Conservation (phyloP, 2,888 invertebrate genomes). For the Stenoptilia bipunctidactyla region DNA sequence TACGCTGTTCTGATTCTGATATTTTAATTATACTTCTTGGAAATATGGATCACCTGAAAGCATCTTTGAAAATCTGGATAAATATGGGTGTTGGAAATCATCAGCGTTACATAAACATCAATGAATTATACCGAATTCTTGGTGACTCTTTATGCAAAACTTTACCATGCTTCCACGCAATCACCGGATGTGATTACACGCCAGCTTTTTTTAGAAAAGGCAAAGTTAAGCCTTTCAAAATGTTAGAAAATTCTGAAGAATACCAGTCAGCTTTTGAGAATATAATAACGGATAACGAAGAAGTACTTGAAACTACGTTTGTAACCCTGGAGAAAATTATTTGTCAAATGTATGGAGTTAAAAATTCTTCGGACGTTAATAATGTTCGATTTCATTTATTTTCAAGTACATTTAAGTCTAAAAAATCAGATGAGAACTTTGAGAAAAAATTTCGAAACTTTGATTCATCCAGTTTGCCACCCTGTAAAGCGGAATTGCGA, state of each 20-base stretch:
- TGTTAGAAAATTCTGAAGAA: slow-evolving; percentile 5
- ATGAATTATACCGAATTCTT: no score
- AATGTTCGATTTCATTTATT: slow-evolving; percentile 14
- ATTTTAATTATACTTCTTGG: neutral
- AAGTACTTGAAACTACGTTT: neutral
- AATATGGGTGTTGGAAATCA: slow-evolving; percentile 4
- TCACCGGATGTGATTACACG: slow-evolving; percentile 7
- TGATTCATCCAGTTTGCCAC: slow-evolving; percentile 18
- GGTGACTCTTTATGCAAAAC: neutral
- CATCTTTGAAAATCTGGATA: slow-evolving; percentile 3
- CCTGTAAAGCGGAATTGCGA: slow-evolving; percentile 16
- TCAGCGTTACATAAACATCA: slow-evolving; percentile 2
- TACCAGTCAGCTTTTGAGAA: slow-evolving; percentile 13
- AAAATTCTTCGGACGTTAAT: slow-evolving; percentile 19
- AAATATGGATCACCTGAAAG: slow-evolving; percentile 1
- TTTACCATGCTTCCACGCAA: neutral
- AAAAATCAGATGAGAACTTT: slow-evolving; percentile 15
- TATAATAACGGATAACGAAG: neutral
- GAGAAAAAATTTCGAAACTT: slow-evolving; percentile 16
- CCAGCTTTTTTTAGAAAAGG: slow-evolving; percentile 9
- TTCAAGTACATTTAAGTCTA: slow-evolving; percentile 19
- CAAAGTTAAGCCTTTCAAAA: slow-evolving; percentile 7
- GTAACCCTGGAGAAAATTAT: neutral
- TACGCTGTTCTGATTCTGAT: neutral
- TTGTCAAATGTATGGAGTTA: slow-evolving; percentile 20